These are phyloP conservation scores for Thymallus thymallus DNA, from an alignment of 2,113 vertebrate species.

Conservation along the genomic window DNA sequence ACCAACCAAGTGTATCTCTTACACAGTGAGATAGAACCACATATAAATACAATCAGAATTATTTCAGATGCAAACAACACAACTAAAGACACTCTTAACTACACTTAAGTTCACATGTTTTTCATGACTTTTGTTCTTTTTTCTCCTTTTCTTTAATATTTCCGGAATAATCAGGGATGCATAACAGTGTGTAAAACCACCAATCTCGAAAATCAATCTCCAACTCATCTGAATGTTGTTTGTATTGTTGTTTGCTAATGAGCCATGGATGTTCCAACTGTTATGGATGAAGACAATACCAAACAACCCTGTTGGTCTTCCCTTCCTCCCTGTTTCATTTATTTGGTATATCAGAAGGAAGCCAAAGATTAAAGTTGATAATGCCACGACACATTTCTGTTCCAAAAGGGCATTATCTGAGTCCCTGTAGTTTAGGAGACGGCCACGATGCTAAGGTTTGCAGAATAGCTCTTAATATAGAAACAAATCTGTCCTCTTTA, in stretches of 20 bases:
- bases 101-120: neutral
- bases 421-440: constrained; percentile 26
- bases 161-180: neutral
- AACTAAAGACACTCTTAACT: too few species aligned
- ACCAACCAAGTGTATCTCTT: neutral
- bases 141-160: neutral
- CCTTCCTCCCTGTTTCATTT: constrained; percentile 10
- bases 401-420: constrained; percentile 44
- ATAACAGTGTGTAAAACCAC: neutral
- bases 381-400: constrained; percentile 51
- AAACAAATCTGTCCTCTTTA: constrained; percentile 38
- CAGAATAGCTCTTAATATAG: constrained; percentile 39
- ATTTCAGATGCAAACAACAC: neutral
- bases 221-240: neutral
- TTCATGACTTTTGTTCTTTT: too few species aligned
- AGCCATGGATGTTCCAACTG: neutral
- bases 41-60: neutral
- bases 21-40: neutral
- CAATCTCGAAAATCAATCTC: constrained; percentile 3
- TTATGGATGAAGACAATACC: neutral
- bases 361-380: constrained; percentile 47
- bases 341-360: constrained; percentile 30
- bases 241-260: neutral
- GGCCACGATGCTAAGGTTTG: constrained; percentile 14
- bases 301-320: neutral